Percentiles rank a stretch among this genome's conserved stretches.
Conservation (phyloP, 2,113 vertebrate species). For the Brienomyrus brachyistius region DNA sequence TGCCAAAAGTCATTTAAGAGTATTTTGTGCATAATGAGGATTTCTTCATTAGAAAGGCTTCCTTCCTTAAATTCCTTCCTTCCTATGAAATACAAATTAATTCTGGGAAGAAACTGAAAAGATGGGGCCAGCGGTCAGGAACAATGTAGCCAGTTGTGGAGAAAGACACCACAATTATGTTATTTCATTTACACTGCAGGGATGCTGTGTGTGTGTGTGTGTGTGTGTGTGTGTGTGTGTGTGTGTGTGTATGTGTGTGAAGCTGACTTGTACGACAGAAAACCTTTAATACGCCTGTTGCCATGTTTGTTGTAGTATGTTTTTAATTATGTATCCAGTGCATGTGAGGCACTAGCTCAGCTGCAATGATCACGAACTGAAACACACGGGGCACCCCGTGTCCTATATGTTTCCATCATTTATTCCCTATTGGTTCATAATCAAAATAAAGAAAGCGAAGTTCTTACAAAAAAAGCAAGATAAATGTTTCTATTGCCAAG, state of each 20-base stretch:
- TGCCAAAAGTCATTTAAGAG: neutral
- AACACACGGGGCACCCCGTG: neutral
- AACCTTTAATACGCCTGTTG: neutral
- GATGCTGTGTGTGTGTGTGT: conserved; percentile 16
- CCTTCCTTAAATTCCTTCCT: neutral
- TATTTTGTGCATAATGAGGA: neutral
- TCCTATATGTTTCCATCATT: neutral
- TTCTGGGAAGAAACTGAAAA: neutral
- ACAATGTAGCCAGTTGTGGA: neutral
- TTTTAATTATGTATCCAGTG: neutral
- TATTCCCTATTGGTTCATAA: neutral
- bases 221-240: neutral
- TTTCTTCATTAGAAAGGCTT: neutral
- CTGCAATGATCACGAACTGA: neutral
- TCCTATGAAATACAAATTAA: neutral
- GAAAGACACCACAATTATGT: neutral
- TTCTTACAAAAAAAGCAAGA: neutral
- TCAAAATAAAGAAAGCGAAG: neutral
- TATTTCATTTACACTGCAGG: neutral
- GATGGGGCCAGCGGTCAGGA: neutral
- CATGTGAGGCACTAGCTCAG: neutral
- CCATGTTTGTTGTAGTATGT: neutral
- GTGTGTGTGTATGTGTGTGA: conserved; percentile 12
- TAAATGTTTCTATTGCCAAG: neutral
- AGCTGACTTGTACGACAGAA: neutral